Evolutionary conservation across 2,113 vertebrate genomes (phyloP), one percentile per base, ranked within the genome.

Genomic region (Octodon degus): DNA sequence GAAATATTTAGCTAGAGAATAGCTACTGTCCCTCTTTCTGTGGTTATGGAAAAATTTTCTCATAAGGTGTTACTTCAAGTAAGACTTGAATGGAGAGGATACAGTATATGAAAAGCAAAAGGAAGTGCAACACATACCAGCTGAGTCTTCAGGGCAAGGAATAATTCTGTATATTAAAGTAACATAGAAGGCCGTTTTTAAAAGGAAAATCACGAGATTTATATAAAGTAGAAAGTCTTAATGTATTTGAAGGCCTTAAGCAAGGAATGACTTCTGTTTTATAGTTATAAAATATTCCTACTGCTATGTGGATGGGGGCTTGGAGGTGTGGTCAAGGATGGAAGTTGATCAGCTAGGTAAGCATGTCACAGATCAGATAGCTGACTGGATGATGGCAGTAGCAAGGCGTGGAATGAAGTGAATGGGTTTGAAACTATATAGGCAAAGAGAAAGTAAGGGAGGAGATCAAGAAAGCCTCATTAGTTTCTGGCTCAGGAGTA

Each of bases 31-130:
- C 9, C 9, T 37, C 30, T 89, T 79, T 81, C n/a, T 5, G 2
- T 92, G 76, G 47, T 95, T 77, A 55, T 86, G 22, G 50, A 86
- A 93, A 11, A 1, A 24, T 97, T 86, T 96, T 85, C 53, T 90
- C 81, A 55, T 86, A 89, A 80, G 32, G 32, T 63, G 50, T 87
- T 50, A 60, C 79, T 93, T 87, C 22, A 68, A 1, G 27, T 72
- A 95, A 76, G 67, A 90, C 30, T 9, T 81, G 7, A 62, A 60
- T 92, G 20, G 84, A 27, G 53, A 70, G n/a, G 43, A 63, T 83
- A 10, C 40, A 80, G 7, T 34, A 68, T 91, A 40, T 40, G 63
- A 76, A 95, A 30, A 96, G 37, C 32, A 95, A 76, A 88, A 63
- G 65, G 67, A 85, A 91, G 32, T 67, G 20, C 24, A 92, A 7